Base-by-base conservation (phyloP, 2,113 vertebrate genomes). In the Pelodiscus sinensis region DNA sequence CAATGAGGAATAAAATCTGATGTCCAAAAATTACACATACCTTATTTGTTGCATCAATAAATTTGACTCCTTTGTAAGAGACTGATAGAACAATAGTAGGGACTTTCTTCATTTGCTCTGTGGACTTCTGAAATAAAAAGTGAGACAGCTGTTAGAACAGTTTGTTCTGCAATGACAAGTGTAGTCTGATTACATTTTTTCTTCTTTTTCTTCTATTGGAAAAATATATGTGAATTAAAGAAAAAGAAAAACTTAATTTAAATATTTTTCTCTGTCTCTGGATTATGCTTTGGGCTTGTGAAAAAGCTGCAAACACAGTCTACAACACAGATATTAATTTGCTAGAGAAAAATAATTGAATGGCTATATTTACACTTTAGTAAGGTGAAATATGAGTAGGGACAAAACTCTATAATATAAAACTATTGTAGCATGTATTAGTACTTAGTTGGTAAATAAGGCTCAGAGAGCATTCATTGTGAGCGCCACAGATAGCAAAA, bases 71-170 rank as follows among this genome's bases (percentile, higher is more conserved):
- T 97, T 99, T 99, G 98, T 99, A 99, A 84, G 99, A 99, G 93
- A 99, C 99, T 0, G 99, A 99, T 57, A 99, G 98, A 56, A 99
- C 98, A 96, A 99, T 99, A 88, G 99, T 99, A 86, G 99, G 99
- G 71, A 99, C 98, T 94, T 99, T 99, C 98, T 99, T 99, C 99
- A 99, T 99, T 97, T 99, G 99, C 98, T 99, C 99, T 60, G 99
- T 99, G 93, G 99, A 99, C 98, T 99, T 99, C 99, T 99, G 97
- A 92, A 98, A 98, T 82, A 88, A 97, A 97, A 98, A 92, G 44
- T 19, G 3, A 97, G 95, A 88, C 95, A 81, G 80, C 65, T 86
- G 88, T 97, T 96, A 97, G 94, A 92, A 19, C 87, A 83, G 85
- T 50, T 71, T 79, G 60, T 77, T 84, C 55, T 93, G 84, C 85